Evolutionary conservation across 2,888 invertebrate species (phyloP).

Genomic region (Hyles lineata): DNA sequence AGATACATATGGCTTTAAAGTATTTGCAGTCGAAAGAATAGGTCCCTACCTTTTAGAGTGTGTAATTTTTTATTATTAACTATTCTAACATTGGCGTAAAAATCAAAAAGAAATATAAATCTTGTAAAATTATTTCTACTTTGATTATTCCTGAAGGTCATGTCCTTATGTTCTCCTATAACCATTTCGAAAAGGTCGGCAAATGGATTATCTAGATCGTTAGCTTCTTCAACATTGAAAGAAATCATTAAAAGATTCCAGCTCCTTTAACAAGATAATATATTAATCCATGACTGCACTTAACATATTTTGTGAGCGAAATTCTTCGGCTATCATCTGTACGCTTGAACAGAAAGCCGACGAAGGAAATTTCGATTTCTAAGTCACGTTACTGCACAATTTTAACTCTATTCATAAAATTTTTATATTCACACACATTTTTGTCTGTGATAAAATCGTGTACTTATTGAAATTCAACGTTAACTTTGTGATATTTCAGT

Average conservation of each 20-base stretch:
- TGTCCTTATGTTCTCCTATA: background rate
- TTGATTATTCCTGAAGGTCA: too few species aligned
- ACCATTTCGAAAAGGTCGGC: background rate
- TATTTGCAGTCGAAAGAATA: too few species aligned
- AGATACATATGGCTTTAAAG: too few species aligned
- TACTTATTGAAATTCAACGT: slow-evolving; percentile 2
- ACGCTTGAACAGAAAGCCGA: slow-evolving; percentile 22
- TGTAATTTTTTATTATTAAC: too few species aligned
- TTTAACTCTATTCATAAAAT: slow-evolving; percentile 24
- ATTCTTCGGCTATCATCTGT: slow-evolving; percentile 15
- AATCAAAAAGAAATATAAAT: too few species aligned
- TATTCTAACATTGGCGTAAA: too few species aligned
- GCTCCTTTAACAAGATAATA: slow-evolving; percentile 3
- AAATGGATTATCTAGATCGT: background rate
- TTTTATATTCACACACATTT: background rate
- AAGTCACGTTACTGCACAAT: slow-evolving; percentile 18
- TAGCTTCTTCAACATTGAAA: background rate
- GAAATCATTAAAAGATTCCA: slow-evolving; percentile 4
- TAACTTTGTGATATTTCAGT: background rate
- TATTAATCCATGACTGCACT: background rate
- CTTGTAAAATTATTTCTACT: too few species aligned
- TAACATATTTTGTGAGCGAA: background rate
- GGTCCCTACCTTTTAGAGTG: too few species aligned
- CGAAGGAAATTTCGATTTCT: slow-evolving; percentile 20
- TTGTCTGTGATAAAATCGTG: slow-evolving; percentile 1